A percentile compares a stretch with the other conserved stretches of the same genome.
Conservation (phyloP, 2,797 vertebrate species). For the Okamejei kenojei region DNA sequence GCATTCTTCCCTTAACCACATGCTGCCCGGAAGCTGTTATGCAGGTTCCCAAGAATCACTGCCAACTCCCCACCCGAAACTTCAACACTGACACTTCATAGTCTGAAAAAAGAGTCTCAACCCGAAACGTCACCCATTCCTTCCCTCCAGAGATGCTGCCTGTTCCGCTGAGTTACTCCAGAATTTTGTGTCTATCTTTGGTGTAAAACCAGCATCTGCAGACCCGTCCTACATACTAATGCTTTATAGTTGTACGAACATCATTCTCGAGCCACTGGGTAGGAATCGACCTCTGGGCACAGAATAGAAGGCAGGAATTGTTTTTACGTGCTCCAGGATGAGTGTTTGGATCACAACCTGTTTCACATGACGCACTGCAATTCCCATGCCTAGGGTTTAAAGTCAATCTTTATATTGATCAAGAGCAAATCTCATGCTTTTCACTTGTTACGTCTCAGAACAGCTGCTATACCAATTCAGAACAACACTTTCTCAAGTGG, state of each 20-base stretch:
- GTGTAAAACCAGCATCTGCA: no score
- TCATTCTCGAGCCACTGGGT: no score
- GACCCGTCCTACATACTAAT: no score
- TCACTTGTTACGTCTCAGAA: neutral
- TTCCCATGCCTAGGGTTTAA: neutral
- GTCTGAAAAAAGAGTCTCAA: no score
- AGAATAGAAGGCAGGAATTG: neutral
- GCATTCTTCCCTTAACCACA: no score
- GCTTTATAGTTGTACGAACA: no score
- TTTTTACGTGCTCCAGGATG: neutral
- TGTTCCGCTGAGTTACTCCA: no score
- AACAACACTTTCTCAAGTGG: neutral
- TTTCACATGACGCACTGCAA: neutral
- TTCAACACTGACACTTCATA: no score
- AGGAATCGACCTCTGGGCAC: no score
- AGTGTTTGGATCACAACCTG: neutral
- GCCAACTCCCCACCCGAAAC: neutral
- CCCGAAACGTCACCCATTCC: no score
- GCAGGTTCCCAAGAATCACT: neutral
- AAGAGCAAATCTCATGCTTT: neutral
- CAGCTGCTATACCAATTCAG: neutral
- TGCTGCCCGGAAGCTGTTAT: neutral
- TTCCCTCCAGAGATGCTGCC: no score
- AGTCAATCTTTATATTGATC: neutral
- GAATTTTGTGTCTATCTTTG: no score